Conservation (phyloP, 2,113 vertebrate genomes). For the Acanthochromis polyacanthus region DNA sequence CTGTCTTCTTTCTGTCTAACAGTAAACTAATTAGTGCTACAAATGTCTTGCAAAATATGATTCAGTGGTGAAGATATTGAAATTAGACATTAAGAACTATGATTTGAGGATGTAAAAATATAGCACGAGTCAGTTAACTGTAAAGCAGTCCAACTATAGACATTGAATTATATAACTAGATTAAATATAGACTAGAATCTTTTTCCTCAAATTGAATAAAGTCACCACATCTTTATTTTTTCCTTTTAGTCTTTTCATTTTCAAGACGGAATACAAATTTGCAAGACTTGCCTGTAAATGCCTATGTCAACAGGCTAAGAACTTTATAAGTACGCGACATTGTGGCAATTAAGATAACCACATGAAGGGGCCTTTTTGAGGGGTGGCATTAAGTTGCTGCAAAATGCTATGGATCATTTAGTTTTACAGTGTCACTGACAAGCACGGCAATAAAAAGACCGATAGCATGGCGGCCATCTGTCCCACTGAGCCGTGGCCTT, state of each 20-base stretch:
- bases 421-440: conserved; percentile 40
- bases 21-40: no score
- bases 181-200: not conserved
- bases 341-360: not conserved
- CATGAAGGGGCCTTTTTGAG: not conserved
- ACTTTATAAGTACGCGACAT: not conserved
- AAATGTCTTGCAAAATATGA: no score
- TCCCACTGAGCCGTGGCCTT: not conserved
- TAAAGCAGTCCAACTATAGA: no score
- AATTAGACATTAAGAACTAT: no score
- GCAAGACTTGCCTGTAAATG: not conserved
- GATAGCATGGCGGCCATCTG: conserved; percentile 28
- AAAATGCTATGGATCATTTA: conserved; percentile 31
- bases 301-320: no score
- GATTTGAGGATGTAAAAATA: no score
- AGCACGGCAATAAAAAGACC: conserved; percentile 25
- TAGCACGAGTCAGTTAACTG: no score
- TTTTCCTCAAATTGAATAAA: not conserved
- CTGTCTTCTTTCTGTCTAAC: not conserved
- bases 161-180: no score
- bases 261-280: not conserved
- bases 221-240: not conserved
- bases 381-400: not conserved
- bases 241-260: not conserved
- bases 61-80: no score